A percentile compares a stretch with the other conserved stretches of the same genome.
Evolutionary conservation across 2,888 invertebrate species (phyloP).

Genomic region (Dasypolia templi): DNA sequence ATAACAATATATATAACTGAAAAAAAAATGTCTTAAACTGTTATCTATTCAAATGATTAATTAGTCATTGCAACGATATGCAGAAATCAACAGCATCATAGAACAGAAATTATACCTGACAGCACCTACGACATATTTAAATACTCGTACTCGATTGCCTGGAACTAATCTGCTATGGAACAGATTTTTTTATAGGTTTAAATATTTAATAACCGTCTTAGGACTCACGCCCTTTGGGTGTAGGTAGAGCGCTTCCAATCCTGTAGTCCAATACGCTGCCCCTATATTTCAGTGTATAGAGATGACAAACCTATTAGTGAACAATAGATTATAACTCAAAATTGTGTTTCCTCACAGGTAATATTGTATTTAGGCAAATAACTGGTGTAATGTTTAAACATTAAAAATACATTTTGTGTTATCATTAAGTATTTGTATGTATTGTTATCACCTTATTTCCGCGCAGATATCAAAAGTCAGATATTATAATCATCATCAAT

Average conservation of each 20-base stretch:
- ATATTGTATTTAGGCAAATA: background rate
- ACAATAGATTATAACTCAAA: background rate
- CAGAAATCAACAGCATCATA: background rate
- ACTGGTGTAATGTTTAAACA: background rate
- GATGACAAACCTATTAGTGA: background rate
- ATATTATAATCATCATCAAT: slow-evolving; percentile 76
- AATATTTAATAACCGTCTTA: background rate
- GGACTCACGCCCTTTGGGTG: background rate
- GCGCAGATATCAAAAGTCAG: slow-evolving; percentile 82
- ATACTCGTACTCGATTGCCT: background rate
- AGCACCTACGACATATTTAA: background rate
- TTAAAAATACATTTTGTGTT: slow-evolving; percentile 23
- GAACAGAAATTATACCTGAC: background rate
- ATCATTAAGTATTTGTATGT: slow-evolving; percentile 42
- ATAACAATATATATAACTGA: slow-evolving; percentile 36
- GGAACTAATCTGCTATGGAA: background rate
- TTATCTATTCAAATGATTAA: slow-evolving; percentile 49
- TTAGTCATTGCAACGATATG: slow-evolving; percentile 15
- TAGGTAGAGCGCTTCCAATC: background rate
- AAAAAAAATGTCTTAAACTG: slow-evolving; percentile 34
- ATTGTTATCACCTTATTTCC: slow-evolving; percentile 79
- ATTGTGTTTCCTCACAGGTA: background rate
- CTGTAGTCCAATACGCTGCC: background rate
- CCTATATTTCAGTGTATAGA: background rate
- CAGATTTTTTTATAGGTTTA: background rate